Conservation (phyloP, 2,797 vertebrate genomes). For the Chrysocyon brachyurus region DNA sequence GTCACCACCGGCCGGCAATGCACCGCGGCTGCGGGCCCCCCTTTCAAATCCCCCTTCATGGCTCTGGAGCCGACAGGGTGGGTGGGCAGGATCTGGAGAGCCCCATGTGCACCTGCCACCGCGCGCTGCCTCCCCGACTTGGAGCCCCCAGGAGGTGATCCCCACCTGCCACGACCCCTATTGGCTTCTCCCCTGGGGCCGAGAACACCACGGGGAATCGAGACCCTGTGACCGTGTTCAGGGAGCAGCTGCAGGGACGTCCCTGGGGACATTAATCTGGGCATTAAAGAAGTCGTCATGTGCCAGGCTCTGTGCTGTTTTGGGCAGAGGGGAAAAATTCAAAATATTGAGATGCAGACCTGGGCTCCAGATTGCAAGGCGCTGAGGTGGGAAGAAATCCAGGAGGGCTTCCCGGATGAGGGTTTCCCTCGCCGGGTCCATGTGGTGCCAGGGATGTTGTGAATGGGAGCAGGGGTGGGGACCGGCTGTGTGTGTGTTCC, state of each 20-base stretch:
- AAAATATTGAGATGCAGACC: not conserved
- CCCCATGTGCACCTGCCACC: not conserved
- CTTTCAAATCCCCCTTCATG: not conserved
- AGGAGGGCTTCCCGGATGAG: not conserved
- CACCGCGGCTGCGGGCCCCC: not conserved
- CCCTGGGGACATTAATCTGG: not conserved
- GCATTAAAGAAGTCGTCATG: fast-evolving
- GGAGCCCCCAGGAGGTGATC: not conserved
- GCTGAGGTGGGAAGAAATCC: not conserved
- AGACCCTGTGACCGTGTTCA: not conserved
- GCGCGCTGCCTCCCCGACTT: not conserved
- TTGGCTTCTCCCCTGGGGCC: fast-evolving
- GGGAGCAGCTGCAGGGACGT: not conserved
- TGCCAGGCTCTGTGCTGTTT: not conserved
- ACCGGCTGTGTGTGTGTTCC: not conserved
- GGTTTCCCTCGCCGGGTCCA: not conserved
- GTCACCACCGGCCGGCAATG: not conserved
- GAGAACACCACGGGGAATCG: fast-evolving
- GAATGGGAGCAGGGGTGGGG: not conserved
- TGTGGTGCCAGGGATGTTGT: too few relatives aligned
- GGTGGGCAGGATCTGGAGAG: not conserved
- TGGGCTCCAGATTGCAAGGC: fast-evolving
- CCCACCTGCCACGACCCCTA: fast-evolving
- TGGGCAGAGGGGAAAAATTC: fast-evolving
- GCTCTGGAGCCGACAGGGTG: not conserved